These are phyloP conservation scores for Scortum barcoo DNA, from an alignment of 2,113 vertebrate species.

Conservation along the genomic window DNA sequence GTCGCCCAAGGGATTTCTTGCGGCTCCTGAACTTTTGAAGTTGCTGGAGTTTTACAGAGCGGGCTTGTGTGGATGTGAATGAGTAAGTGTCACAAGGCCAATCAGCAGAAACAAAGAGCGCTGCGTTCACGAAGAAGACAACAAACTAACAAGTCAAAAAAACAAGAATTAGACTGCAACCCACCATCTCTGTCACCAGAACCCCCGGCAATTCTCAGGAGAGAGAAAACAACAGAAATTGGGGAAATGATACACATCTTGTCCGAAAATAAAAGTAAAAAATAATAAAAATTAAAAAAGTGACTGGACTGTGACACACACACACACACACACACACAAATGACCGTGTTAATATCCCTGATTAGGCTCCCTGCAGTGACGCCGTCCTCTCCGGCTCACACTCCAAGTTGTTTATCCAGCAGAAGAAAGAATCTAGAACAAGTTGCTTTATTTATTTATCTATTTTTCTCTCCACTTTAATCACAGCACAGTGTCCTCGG, in stretches of 20 bases:
- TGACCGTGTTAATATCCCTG: conserved; percentile 27
- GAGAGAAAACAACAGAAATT: not conserved
- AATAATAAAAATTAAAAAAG: no score
- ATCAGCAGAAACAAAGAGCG: not conserved
- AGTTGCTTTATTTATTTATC: conserved; percentile 52
- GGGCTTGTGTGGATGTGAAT: not conserved
- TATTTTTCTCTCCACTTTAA: conserved; percentile 45
- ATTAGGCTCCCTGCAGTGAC: conserved; percentile 31
- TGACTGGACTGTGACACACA: no score
- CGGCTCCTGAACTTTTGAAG: not conserved
- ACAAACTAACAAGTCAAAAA: not conserved
- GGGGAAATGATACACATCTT: not conserved
- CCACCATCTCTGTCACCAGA: not conserved
- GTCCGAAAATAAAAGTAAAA: conserved; percentile 10
- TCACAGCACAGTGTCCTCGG: conserved; percentile 52
- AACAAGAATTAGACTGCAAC: not conserved
- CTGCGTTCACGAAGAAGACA: not conserved
- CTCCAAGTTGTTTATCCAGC: conserved; percentile 52
- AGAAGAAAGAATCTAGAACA: conserved; percentile 54
- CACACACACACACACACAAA: no score
- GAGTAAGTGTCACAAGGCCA: not conserved
- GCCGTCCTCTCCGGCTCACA: conserved; percentile 1
- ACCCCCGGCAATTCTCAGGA: not conserved
- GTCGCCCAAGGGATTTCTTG: not conserved
- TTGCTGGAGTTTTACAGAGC: not conserved